phyloP scores from a whole-genome alignment of 2,113 vertebrate species.

The Psophia crepitans region DNA sequence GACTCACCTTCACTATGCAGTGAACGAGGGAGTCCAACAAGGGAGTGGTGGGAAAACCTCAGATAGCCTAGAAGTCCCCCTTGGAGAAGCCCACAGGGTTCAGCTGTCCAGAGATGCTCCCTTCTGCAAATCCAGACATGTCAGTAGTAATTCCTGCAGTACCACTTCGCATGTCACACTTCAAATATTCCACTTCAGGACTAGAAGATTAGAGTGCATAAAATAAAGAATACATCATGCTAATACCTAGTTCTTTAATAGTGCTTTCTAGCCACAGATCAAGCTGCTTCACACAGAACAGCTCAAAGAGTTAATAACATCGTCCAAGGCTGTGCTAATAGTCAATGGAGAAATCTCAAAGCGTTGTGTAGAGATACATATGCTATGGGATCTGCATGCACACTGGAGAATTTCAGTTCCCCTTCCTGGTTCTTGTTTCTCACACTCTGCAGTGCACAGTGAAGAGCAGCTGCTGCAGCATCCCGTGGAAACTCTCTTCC shows the following conservation, averaged over 20 bases:
- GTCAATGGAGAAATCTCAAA: background rate
- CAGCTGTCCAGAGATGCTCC: background rate
- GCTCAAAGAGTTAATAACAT: background rate
- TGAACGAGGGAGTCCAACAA: background rate
- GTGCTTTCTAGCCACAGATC: background rate
- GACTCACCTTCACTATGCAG: background rate
- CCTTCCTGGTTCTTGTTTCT: background rate
- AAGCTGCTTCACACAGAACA: background rate
- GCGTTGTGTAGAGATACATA: background rate
- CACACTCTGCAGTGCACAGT: rapidly evolving
- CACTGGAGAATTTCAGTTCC: background rate
- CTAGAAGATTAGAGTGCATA: background rate
- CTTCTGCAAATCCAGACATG: background rate
- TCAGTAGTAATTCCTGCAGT: background rate
- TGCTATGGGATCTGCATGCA: background rate
- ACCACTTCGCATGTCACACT: background rate
- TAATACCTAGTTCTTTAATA: background rate
- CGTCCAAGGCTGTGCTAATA: background rate
- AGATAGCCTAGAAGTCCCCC: background rate
- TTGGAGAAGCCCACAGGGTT: background rate
- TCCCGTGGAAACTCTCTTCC: background rate
- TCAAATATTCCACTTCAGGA: background rate
- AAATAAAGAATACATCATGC: background rate
- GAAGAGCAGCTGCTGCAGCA: background rate
- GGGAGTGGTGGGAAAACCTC: background rate